Evolutionary conservation across 1,140 invertebrate species (phyloP).

Genomic region (Melipona quadrifasciata): DNA sequence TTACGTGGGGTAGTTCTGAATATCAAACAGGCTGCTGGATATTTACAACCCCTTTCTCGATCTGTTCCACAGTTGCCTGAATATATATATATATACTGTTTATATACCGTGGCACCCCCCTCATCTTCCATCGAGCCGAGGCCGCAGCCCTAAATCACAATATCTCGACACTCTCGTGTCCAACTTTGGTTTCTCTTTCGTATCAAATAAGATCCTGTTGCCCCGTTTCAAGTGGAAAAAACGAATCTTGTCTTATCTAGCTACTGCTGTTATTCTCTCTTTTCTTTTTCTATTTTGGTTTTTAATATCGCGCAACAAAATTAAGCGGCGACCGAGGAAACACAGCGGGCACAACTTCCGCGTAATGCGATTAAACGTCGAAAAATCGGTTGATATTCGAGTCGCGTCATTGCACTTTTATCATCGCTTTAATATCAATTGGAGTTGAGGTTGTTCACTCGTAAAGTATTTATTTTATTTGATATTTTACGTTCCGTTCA

Average conservation of each 20-base stretch:
- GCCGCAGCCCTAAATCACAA: conserved; percentile 42
- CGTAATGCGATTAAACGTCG: not conserved
- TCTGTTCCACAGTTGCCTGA: conserved; percentile 13
- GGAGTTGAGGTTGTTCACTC: not conserved
- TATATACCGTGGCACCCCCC: not conserved
- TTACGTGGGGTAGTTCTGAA: conserved; percentile 53
- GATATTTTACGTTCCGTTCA: not conserved
- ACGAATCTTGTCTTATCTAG: not conserved
- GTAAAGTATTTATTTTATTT: not conserved
- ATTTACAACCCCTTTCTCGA: conserved; percentile 4
- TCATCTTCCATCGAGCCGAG: not conserved
- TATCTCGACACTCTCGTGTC: conserved; percentile 43
- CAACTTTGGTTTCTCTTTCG: conserved; percentile 1
- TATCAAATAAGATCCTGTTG: not conserved
- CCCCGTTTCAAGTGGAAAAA: not conserved
- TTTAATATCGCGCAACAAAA: not conserved
- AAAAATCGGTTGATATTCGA: not conserved
- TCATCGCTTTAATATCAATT: no score
- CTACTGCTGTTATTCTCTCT: not conserved
- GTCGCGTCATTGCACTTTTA: not conserved
- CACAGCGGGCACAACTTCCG: not conserved
- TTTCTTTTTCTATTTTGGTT: not conserved
- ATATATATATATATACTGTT: conserved; percentile 38
- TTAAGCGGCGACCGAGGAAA: not conserved
- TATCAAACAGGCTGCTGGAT: conserved; percentile 49